Conservation (phyloP, 2,888 invertebrate species). For the Pegoplata infirma region DNA sequence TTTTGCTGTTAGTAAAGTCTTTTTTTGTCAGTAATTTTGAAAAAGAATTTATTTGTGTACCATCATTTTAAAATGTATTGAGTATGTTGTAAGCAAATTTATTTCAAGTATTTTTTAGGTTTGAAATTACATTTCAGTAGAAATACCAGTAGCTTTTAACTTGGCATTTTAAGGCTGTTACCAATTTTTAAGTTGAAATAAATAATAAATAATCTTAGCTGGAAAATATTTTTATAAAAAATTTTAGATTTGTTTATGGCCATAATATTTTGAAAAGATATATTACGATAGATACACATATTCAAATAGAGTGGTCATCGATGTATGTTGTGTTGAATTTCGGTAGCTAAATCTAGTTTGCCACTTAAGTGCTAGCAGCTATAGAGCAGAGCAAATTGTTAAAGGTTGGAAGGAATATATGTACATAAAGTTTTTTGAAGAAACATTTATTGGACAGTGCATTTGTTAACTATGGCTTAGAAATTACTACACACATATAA, state of each 20-base stretch:
- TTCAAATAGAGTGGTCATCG: conserved; percentile 43
- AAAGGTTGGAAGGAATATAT: neutral
- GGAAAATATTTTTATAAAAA: neutral
- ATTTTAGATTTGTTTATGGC: conserved; percentile 7
- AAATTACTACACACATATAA: no score
- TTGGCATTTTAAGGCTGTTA: conserved; percentile 74
- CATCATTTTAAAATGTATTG: neutral
- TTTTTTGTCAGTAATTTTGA: neutral
- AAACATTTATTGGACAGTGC: neutral
- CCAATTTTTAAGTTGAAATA: conserved; percentile 74
- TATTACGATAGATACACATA: neutral
- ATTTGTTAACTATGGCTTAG: no score
- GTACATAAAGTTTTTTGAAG: neutral
- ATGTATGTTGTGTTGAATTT: conserved; percentile 15
- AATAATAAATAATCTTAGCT: conserved; percentile 18
- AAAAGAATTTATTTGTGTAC: neutral
- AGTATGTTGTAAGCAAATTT: neutral
- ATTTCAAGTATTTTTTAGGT: neutral
- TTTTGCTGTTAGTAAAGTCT: neutral
- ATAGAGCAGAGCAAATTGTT: conserved; percentile 35
- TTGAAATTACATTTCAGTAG: neutral
- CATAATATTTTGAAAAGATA: conserved; percentile 17
- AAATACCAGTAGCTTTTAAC: conserved; percentile 75
- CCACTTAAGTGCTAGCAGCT: conserved; percentile 41
- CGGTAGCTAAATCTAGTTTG: conserved; percentile 47